Conservation (phyloP, 2,888 invertebrate species). For the Octonoba sinensis region DNA sequence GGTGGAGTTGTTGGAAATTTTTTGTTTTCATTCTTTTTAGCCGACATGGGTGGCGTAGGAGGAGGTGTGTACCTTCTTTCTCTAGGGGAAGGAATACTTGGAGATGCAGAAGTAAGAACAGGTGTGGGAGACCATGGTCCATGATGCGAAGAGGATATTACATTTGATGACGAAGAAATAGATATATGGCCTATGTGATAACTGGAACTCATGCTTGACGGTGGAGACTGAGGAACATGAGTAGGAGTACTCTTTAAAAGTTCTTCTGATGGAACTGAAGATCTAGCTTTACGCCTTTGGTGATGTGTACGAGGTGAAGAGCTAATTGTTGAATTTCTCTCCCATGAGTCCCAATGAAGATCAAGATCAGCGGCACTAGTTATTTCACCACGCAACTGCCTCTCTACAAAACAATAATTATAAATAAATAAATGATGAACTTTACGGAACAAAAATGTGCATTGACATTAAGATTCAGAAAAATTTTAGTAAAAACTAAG, state of each 20-base stretch:
- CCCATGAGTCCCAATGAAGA: slow-evolving; percentile 96
- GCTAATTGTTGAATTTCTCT: slow-evolving; percentile 72
- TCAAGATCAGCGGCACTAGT: slow-evolving; percentile 76
- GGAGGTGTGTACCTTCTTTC: slow-evolving; percentile 73
- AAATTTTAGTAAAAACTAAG: too few relatives aligned
- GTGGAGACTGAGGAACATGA: slow-evolving; percentile 68
- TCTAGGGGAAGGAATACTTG: slow-evolving; percentile 64
- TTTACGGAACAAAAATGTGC: too few relatives aligned
- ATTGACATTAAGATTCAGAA: too few relatives aligned
- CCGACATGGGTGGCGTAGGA: slow-evolving; percentile 74
- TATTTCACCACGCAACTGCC: slow-evolving; percentile 76
- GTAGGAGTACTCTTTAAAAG: slow-evolving; percentile 70
- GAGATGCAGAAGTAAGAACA: slow-evolving; percentile 63
- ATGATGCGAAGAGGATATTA: slow-evolving; percentile 53
- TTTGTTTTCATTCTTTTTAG: slow-evolving; percentile 70
- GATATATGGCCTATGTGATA: slow-evolving; percentile 57
- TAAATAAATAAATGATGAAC: not conserved
- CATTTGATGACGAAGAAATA: slow-evolving; percentile 56
- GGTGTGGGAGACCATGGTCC: slow-evolving; percentile 63
- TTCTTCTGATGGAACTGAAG: slow-evolving; percentile 77
- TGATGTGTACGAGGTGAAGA: slow-evolving; percentile 68
- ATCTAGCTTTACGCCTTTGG: slow-evolving; percentile 70
- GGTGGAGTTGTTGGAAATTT: slow-evolving; percentile 87
- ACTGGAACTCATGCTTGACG: slow-evolving; percentile 52
- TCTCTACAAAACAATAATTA: slow-evolving; percentile 73